Evolutionary conservation across 2,113 vertebrate species (phyloP).

Genomic region (Seriola aureovittata): DNA sequence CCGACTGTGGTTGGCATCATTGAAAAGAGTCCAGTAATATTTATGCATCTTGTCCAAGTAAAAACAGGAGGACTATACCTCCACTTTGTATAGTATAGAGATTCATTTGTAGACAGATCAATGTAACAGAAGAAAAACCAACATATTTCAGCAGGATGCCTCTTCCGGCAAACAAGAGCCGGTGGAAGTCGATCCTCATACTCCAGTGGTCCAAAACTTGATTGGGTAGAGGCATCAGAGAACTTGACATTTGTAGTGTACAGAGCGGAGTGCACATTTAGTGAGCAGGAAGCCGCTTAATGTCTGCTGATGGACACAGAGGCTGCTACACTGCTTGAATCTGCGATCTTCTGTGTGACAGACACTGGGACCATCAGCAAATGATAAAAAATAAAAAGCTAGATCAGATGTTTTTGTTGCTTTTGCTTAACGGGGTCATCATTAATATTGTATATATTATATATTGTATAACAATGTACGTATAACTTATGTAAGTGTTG

Average conservation of each 20-base stretch:
- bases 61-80: not conserved
- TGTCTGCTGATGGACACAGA: constrained; percentile 22
- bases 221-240: constrained; percentile 7
- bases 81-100: not conserved
- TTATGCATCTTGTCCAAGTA: not conserved
- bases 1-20: not conserved
- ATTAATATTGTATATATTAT: too few relatives aligned
- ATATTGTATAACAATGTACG: too few relatives aligned
- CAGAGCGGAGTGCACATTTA: constrained; percentile 22
- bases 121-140: not conserved
- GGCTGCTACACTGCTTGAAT: constrained; percentile 10
- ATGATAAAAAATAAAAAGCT: not conserved
- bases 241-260: constrained; percentile 15
- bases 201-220: constrained; percentile 11
- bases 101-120: not conserved
- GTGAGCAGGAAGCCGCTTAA: constrained; percentile 30
- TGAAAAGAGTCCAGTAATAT: not conserved
- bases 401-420: not conserved
- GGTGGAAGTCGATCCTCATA: constrained; percentile 1
- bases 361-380: not conserved
- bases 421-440: not conserved
- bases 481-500: not conserved
- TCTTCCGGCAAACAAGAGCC: not conserved
- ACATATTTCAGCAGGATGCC: not conserved
- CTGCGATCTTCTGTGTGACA: not conserved